phyloP scores from a whole-genome alignment of 2,888 invertebrate genomes.

The Heteropelma amictum region DNA sequence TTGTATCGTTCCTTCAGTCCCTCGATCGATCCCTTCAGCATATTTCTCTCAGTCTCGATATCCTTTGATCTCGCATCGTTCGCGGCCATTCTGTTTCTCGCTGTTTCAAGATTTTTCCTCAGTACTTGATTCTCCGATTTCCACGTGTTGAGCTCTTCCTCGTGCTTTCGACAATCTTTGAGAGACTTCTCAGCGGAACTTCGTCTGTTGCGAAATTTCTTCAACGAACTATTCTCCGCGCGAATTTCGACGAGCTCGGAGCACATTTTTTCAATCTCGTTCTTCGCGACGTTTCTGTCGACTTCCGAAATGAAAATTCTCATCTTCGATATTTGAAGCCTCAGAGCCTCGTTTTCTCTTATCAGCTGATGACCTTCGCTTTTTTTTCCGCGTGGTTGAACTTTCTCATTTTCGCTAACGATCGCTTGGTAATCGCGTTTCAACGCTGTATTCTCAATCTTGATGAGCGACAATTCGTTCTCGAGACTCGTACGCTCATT shows the following conservation, averaged over 20 bases:
- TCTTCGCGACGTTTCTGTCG: slow-evolving; percentile 28
- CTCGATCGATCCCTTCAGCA: slow-evolving; percentile 29
- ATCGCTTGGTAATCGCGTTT: slow-evolving; percentile 23
- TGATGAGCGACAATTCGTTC: slow-evolving; percentile 14
- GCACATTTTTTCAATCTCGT: slow-evolving; percentile 28
- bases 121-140: slow-evolving; percentile 20
- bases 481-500: slow-evolving; percentile 15
- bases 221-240: slow-evolving; percentile 30
- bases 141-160: background rate
- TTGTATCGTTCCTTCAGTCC: slow-evolving; percentile 39
- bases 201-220: slow-evolving; percentile 10
- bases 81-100: slow-evolving; percentile 6
- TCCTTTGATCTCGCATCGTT: slow-evolving; percentile 4
- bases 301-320: slow-evolving; percentile 37
- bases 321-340: slow-evolving; percentile 53
- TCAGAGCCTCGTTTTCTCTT: slow-evolving; percentile 56
- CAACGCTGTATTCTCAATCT: slow-evolving; percentile 14
- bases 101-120: slow-evolving; percentile 18
- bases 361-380: slow-evolving; percentile 26
- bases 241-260: slow-evolving; percentile 21
- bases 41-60: slow-evolving; percentile 14
- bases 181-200: background rate
- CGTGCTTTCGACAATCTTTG: slow-evolving; percentile 4
- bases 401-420: slow-evolving; percentile 22
- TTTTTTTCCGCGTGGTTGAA: slow-evolving; percentile 20